These are phyloP conservation scores for Apomyelois bistriatella DNA, from an alignment of 2,888 invertebrate genomes.

Conservation along the genomic window DNA sequence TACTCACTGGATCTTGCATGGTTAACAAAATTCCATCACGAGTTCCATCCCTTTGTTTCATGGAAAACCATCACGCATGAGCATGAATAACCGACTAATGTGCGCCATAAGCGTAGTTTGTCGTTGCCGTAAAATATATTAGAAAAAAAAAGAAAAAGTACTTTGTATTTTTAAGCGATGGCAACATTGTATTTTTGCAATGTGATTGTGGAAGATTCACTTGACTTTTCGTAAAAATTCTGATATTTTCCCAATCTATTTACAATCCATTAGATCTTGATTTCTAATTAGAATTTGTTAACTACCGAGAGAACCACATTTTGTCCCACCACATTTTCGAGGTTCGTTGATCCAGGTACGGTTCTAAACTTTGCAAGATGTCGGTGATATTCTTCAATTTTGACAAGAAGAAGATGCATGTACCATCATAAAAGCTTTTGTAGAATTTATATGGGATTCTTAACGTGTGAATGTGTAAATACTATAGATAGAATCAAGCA, in stretches of 20 bases:
- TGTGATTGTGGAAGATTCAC: slow-evolving; percentile 63
- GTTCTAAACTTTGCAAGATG: slow-evolving; percentile 66
- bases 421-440: slow-evolving; percentile 53
- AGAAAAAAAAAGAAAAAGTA: too few species aligned
- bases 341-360: slow-evolving; percentile 45
- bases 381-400: slow-evolving; percentile 73
- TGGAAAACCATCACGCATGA: too few species aligned
- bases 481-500: slow-evolving; percentile 57
- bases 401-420: slow-evolving; percentile 69
- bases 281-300: slow-evolving; percentile 33
- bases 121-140: too few species aligned
- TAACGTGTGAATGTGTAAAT: slow-evolving; percentile 67
- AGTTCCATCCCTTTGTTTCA: too few species aligned
- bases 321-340: slow-evolving; percentile 31
- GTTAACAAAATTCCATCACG: too few species aligned
- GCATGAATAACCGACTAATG: too few species aligned
- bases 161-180: not conserved
- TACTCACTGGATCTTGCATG: too few species aligned
- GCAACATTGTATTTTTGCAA: slow-evolving; percentile 57
- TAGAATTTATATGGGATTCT: slow-evolving; percentile 55
- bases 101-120: too few species aligned
- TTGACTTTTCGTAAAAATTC: slow-evolving; percentile 49
- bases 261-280: slow-evolving; percentile 41
- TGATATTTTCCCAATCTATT: slow-evolving; percentile 50
- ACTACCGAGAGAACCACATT: slow-evolving; percentile 34